Base-by-base conservation (phyloP, 2,113 vertebrate species). In the Oreotrochilus melanogaster region DNA sequence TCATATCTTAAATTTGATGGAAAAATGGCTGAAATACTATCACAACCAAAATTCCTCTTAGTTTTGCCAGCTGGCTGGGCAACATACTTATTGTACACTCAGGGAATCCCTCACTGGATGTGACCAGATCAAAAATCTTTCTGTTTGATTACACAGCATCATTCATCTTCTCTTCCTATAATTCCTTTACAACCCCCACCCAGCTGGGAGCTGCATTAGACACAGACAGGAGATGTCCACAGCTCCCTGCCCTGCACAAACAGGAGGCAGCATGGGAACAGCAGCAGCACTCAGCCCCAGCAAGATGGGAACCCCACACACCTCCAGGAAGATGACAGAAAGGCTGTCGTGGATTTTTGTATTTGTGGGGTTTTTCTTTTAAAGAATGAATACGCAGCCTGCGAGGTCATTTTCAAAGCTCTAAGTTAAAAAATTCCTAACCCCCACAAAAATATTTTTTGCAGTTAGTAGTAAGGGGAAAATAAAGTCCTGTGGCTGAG, bases 381-480 rank as follows among this genome's bases (percentile, higher is more conserved):
- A 19, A 65, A 85, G 45, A 51, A 50, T 3, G 7, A 47, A 65
- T 6, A 22, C 10, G 86, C 54, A 78, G 62, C 33, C 84, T 74
- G 67, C 51, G 64, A 66, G 80, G 39, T 27, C 35, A 10, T 47
- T 86, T 82, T 35, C 65, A 60, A 37, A 73, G 39, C 8, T 66
- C 28, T 9, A 71, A 70, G 48, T 14, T 22, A 35, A 61, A 67
- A 72, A 78, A 93, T 78, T 78, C 88, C 88, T 75, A 74, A 47
- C 61, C 18, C 88, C 78, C 78, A 91, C 57, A 88, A 56, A 94
- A 93, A 82, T 39, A 74, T 19, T 78, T 50, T 48, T 45, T 69
- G 73, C n/a, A 35, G 48, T 45, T 30, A 87, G 19, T 2, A 47
- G n/a, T 22, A 13, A 56, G 13, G n/a, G 27, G 35, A 62, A 72